A percentile compares a stretch with the other conserved stretches of the same genome.
These are phyloP conservation scores for Hypocryptadius cinnamomeus DNA, from an alignment of 2,113 vertebrate species.

Conservation along the genomic window DNA sequence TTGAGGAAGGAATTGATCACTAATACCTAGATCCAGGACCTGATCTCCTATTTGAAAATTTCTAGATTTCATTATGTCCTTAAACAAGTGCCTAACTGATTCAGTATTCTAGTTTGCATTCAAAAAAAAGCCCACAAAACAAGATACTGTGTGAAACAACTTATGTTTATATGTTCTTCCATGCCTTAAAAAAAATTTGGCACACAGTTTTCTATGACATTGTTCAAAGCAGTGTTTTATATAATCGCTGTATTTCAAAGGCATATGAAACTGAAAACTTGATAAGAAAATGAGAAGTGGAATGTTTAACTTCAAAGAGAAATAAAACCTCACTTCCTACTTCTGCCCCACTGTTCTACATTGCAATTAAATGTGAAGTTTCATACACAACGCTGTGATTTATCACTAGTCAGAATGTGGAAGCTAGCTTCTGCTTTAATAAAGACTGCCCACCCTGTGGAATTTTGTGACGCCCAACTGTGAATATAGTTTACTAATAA, in stretches of 20 bases:
- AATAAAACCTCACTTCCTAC: conserved; percentile 16
- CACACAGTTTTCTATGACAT: neutral
- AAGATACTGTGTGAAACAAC: conserved; percentile 6
- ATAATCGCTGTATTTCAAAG: conserved; percentile 58
- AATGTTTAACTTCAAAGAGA: conserved; percentile 30
- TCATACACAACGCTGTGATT: neutral
- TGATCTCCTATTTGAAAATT: neutral
- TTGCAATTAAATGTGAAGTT: neutral
- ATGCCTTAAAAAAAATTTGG: conserved; percentile 21
- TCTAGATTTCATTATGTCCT: neutral
- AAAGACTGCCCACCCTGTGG: neutral
- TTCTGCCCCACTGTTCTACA: neutral
- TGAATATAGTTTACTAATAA: neutral
- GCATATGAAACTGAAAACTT: conserved; percentile 32
- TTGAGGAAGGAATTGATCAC: neutral
- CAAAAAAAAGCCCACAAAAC: conserved; percentile 13
- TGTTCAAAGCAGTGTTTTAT: conserved; percentile 26
- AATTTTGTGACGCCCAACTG: neutral
- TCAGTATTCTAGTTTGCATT: conserved; percentile 40
- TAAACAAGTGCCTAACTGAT: neutral
- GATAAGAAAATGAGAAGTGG: conserved; percentile 36
- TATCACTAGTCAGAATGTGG: neutral
- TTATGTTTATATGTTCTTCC: neutral
- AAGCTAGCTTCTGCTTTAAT: neutral
- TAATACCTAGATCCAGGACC: neutral